Base-by-base conservation (phyloP, 1,140 invertebrate species). In the Lordiphosa mommai region DNA sequence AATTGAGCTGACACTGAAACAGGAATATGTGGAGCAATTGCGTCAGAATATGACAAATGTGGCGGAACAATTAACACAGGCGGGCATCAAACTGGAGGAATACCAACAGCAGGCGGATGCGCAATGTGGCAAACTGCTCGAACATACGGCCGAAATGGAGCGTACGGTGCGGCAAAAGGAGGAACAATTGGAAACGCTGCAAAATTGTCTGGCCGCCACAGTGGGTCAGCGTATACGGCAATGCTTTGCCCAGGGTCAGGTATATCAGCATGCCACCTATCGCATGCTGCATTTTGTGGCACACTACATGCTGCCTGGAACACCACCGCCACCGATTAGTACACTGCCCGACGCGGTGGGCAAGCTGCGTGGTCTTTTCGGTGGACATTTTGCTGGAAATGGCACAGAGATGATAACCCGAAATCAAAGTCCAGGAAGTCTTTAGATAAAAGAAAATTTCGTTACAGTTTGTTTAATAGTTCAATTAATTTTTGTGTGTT, bases 121-220 rank as follows among this genome's bases (percentile, higher is more conserved):
- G n/a, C 38, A 66, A 2, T 55, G 3, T n/a, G 84, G 72, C 16
- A 43, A 67, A 40, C 29, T 84, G 2, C 46, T 63, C 3, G 63
- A 57, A 8, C 41, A 56, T 16, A n/a, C 41, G 0, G 7, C 37
- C 0, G 12, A 68, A 4, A 12, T 82, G 4, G 61, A 84, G 9
- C 50, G 14, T 1, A 12, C 20, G 0, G 3, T 64, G 2, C 51
- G 69, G 17, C 23, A 50, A 10, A 77, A 72, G 29, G 37, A 84
- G 8, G 56, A 68, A 6, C 55, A 76, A 7, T 17, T 86, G 36
- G 17, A 30, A 2, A 77, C 60, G 1, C 29, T 86, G 5, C 56
- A 86, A 32, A 72, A 71, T 5, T 86, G 82, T 20, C 52, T 86
- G n/a, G 69, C 76, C 5, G 84, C 72, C 57, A 87, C 84, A 0